Conservation (phyloP, 2,113 vertebrate genomes). For the Siphamia tubifer region DNA sequence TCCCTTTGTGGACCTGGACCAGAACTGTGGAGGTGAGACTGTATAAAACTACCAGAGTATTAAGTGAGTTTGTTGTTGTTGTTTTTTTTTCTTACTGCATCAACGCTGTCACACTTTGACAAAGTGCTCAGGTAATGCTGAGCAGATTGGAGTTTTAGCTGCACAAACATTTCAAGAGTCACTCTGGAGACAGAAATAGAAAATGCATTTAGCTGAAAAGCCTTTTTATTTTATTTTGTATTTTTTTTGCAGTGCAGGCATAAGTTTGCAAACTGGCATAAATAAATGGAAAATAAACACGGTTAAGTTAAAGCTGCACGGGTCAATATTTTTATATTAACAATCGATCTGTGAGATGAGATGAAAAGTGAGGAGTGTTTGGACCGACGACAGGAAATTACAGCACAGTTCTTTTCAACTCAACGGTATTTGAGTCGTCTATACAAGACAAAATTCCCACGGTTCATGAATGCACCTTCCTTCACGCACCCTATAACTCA, state of each 20-base stretch:
- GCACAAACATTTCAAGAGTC: not conserved
- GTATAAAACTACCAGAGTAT: not conserved
- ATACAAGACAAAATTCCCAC: too few species aligned
- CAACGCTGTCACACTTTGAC: conserved; percentile 6
- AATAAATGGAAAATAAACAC: not conserved
- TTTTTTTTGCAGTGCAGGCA: not conserved
- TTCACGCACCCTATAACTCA: too few species aligned
- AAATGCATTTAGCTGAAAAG: not conserved
- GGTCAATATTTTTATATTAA: not conserved
- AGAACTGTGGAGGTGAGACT: not conserved
- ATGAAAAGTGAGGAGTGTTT: not conserved
- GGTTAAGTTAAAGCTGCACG: not conserved
- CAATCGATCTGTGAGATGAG: not conserved
- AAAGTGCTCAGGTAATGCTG: conserved; percentile 28
- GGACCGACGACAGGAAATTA: not conserved
- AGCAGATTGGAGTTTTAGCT: conserved; percentile 20
- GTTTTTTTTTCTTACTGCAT: not conserved
- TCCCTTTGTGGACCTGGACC: too few species aligned
- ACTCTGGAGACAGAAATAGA: not conserved
- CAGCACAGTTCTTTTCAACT: not conserved
- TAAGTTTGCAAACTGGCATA: not conserved
- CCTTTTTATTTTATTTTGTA: too few species aligned
- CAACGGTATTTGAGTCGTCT: not conserved
- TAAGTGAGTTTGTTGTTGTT: not conserved
- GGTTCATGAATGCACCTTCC: too few species aligned